phyloP scores from a whole-genome alignment of 2,888 invertebrate species.

The Lacanobia oleracea region DNA sequence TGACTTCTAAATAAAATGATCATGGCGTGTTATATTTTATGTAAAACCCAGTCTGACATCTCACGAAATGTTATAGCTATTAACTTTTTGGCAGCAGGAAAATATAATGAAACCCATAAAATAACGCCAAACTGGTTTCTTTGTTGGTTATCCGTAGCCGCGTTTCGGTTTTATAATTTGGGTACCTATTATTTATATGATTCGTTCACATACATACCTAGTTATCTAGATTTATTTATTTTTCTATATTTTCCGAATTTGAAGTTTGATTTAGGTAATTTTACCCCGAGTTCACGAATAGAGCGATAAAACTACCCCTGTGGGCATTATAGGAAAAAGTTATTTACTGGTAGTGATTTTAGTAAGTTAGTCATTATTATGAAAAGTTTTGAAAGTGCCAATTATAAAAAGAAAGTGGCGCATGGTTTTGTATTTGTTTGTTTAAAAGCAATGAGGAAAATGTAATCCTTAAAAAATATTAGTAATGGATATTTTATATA shows the following conservation, averaged over 20 bases:
- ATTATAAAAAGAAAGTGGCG: not conserved
- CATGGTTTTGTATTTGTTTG: not conserved
- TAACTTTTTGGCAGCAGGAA: not conserved
- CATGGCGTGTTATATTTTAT: not conserved
- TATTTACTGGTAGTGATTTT: not conserved
- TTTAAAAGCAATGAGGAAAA: not conserved
- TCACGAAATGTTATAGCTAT: not conserved
- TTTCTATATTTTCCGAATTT: not conserved
- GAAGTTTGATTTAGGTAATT: no score
- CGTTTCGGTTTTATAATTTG: not conserved
- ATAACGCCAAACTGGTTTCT: not conserved
- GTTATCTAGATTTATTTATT: not conserved
- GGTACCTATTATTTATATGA: not conserved
- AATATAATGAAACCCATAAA: not conserved
- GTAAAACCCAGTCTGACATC: not conserved
- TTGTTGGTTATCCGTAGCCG: not conserved
- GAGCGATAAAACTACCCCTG: no score
- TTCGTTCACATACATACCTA: not conserved
- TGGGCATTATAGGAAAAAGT: not conserved
- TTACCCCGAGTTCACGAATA: no score
- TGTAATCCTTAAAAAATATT: not conserved
- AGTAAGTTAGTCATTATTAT: no score
- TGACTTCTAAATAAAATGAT: not conserved
- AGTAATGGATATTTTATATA: conserved; percentile 10
- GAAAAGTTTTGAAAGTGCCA: not conserved